A percentile compares a stretch with the other conserved stretches of the same genome.
These are phyloP conservation scores for Tonatia bakeri DNA, from an alignment of 2,113 vertebrate genomes.

Conservation along the genomic window DNA sequence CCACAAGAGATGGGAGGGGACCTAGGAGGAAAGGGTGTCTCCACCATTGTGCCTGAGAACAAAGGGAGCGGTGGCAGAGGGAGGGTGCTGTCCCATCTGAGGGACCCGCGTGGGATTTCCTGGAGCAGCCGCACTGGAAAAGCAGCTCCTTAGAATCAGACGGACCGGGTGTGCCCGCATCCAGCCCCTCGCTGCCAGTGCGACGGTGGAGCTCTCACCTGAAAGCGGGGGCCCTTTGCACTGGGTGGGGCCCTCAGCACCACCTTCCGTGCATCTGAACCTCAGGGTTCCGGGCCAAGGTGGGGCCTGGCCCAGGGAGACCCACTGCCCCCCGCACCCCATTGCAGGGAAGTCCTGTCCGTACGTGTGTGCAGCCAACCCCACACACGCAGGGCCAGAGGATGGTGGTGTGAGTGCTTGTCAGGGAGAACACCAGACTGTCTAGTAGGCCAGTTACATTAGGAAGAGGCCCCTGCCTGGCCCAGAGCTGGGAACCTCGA, in stretches of 20 bases:
- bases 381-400: rapidly evolving
- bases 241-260: too few species aligned
- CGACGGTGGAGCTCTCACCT: neutral
- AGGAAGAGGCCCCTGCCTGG: neutral
- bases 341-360: neutral
- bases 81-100: neutral
- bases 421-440: rapidly evolving
- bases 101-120: neutral
- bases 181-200: neutral
- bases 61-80: neutral
- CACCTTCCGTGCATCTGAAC: rapidly evolving
- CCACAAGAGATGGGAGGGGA: neutral
- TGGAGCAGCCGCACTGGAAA: neutral
- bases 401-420: rapidly evolving
- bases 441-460: neutral
- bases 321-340: neutral
- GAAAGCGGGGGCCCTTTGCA: neutral
- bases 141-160: neutral
- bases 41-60: neutral
- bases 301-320: neutral
- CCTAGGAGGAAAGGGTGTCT: neutral
- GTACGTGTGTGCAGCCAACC: neutral
- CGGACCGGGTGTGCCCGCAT: neutral
- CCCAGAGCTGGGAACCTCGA: neutral
- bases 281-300: neutral